Evolutionary conservation across 1,140 invertebrate species (phyloP), one percentile per base, ranked within the genome.

Genomic region (Hypsibius dujardini): DNA sequence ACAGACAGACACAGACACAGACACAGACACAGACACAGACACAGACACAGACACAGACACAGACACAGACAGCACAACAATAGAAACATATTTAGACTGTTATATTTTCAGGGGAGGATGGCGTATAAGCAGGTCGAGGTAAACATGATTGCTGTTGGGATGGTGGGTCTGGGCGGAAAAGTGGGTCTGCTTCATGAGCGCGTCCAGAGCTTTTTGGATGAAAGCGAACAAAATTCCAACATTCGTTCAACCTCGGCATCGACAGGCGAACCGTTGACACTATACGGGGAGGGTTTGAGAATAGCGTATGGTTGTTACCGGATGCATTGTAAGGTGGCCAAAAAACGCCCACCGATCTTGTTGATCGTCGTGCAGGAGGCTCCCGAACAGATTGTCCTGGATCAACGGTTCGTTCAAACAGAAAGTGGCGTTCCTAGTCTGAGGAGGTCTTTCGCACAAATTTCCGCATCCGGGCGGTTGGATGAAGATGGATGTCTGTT

Each of bases 341-440:
- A n/a, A n/a, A n/a, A n/a, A n/a, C n/a, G n/a, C n/a, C n/a, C n/a
- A n/a, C n/a, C n/a, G n/a, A n/a, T n/a, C n/a, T n/a, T 56, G 7
- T n/a, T 56, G 7, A 7, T 56, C 7, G n/a, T n/a, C 50, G 50
- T 56, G 7, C 7, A 7, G 7, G 7, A 56, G 7, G n/a, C 7
- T 7, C 7, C 7, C n/a, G 50, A 78, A 73, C 77, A 77, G 62
- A 78, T 79, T 73, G 76, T 77, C 59, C 71, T 78, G 45, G 93
- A 96, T 80, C 87, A 90, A 80, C 82, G 90, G 71, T 88, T 88
- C 79, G 85, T 92, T 74, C 92, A 96, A 81, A 94, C 90, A 80
- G 84, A 88, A 77, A 85, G 80, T 84, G 12, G 80, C 85, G 76
- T 47, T 73, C 46, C 72, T 72, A 45, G 71, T 73, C 42, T 75